Evolutionary conservation across 2,797 vertebrate species (phyloP).

Genomic region (Paedocypris micromegethes): DNA sequence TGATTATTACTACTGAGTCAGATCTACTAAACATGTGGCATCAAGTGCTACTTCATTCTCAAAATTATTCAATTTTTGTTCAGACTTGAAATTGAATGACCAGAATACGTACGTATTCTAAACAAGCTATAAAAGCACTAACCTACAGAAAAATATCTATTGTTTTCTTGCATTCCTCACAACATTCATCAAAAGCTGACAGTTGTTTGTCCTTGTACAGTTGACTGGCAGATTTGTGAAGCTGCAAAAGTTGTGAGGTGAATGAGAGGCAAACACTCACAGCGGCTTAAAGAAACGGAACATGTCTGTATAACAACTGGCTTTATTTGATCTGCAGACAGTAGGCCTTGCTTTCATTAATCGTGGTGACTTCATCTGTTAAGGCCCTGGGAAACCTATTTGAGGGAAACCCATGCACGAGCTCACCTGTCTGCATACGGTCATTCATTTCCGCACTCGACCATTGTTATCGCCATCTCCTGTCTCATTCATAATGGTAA

Average conservation of each 20-base stretch:
- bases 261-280: slow-evolving; percentile 24
- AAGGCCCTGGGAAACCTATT: slow-evolving; percentile 31
- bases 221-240: slow-evolving; percentile 23
- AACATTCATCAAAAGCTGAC: slow-evolving; percentile 16
- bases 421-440: slow-evolving; percentile 37
- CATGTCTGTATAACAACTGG: slow-evolving; percentile 28
- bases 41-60: too few species aligned
- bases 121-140: slow-evolving; percentile 15
- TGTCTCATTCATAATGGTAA: slow-evolving; percentile 39
- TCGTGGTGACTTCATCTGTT: slow-evolving; percentile 26
- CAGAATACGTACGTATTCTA: background rate
- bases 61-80: too few species aligned
- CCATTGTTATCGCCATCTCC: slow-evolving; percentile 38
- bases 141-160: background rate
- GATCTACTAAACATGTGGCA: too few species aligned
- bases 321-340: slow-evolving; percentile 27
- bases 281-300: slow-evolving; percentile 30
- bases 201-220: background rate
- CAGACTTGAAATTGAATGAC: background rate
- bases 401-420: slow-evolving; percentile 30
- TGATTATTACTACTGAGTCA: too few species aligned
- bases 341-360: slow-evolving; percentile 26
- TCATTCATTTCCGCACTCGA: slow-evolving; percentile 34
- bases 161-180: background rate
- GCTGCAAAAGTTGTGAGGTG: slow-evolving; percentile 13